Conservation (phyloP, 2,888 invertebrate species). For the Ethmia dodecea region DNA sequence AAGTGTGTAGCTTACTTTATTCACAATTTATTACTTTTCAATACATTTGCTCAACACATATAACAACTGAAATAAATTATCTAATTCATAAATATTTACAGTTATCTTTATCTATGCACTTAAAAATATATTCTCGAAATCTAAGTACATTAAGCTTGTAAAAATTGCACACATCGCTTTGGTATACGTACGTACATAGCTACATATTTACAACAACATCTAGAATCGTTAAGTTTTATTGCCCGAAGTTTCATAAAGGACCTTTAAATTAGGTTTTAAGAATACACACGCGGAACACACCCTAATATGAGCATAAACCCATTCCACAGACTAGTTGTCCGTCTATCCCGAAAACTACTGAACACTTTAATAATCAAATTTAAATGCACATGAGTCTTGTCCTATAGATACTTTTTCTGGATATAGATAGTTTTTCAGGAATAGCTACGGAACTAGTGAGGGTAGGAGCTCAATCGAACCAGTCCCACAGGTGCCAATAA, state of each 20-base stretch:
- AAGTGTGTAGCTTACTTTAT: not conserved
- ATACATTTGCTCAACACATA: conserved; percentile 6
- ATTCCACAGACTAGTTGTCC: not conserved
- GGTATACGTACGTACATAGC: conserved; percentile 74
- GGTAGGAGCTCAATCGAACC: conserved; percentile 60
- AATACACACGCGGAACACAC: conserved; percentile 17
- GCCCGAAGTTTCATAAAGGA: conserved; percentile 59
- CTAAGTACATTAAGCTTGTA: conserved; percentile 71
- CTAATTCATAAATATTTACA: conserved; percentile 43
- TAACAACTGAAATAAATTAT: conserved; percentile 13
- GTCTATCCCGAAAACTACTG: not conserved
- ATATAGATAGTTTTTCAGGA: no score
- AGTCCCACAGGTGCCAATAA: conserved; percentile 67
- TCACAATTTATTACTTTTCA: conserved; percentile 1
- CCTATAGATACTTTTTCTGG: no score
- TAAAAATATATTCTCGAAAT: conserved; percentile 33
- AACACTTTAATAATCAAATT: no score
- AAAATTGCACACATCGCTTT: conserved; percentile 78
- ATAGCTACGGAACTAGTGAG: no score
- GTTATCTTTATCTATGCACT: conserved; percentile 34
- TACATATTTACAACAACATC: conserved; percentile 68
- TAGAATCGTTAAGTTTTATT: conserved; percentile 62
- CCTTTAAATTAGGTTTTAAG: conserved; percentile 21
- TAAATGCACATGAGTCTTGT: no score
- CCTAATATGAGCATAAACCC: no score